Evolutionary conservation across 2,888 invertebrate genomes (phyloP).

Genomic region (Ichneumoninae sp.): DNA sequence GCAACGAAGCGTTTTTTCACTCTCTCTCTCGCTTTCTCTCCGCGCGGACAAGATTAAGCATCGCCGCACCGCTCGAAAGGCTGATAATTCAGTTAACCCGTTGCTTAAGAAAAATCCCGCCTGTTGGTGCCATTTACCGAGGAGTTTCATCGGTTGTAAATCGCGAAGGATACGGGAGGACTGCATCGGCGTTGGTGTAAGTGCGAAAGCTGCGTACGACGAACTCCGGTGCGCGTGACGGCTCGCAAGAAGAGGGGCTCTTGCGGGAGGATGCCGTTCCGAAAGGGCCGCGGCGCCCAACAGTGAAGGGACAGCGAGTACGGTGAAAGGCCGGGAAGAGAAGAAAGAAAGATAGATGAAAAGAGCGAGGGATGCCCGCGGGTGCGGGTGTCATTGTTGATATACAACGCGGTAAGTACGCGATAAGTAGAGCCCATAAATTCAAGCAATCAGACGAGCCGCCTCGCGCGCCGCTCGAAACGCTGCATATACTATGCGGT

Average conservation of each 20-base stretch:
- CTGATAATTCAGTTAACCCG: constrained; percentile 68
- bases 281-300: constrained; percentile 35
- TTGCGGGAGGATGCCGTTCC: constrained; percentile 17
- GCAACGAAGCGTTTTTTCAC: not conserved
- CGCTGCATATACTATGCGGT: constrained; percentile 40
- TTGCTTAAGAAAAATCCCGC: constrained; percentile 68
- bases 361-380: constrained; percentile 76
- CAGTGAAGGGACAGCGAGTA: constrained; percentile 48
- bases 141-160: constrained; percentile 77
- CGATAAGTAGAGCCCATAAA: constrained; percentile 84
- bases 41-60: not conserved
- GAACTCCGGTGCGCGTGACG: constrained; percentile 19
- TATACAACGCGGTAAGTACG: constrained; percentile 84
- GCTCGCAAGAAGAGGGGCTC: constrained; percentile 8
- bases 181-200: constrained; percentile 7
- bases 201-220: constrained; percentile 5
- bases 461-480: constrained; percentile 73
- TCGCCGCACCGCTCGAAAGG: not conserved
- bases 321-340: constrained; percentile 68
- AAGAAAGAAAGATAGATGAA: constrained; percentile 59
- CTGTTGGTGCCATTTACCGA: constrained; percentile 72
- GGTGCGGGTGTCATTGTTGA: constrained; percentile 84
- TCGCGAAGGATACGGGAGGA: constrained; percentile 60
- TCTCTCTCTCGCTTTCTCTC: not conserved
- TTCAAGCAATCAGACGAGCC: constrained; percentile 83